phyloP scores from a whole-genome alignment of 2,113 vertebrate species.

The Bubalus kerabau region DNA sequence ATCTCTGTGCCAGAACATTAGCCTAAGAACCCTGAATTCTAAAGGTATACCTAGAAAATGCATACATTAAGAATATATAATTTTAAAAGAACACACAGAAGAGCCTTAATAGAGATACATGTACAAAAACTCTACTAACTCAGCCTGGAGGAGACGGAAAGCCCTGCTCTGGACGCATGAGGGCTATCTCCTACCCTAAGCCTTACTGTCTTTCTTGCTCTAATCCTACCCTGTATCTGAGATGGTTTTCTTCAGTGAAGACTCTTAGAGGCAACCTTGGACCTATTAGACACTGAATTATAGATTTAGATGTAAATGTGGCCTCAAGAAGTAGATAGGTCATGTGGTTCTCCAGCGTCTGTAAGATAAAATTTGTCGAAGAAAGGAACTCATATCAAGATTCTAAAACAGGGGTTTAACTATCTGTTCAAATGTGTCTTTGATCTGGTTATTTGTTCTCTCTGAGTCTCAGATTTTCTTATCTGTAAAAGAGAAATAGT shows the following conservation, averaged over 20 bases:
- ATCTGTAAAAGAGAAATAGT: neutral
- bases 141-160: neutral
- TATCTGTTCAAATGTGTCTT: neutral
- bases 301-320: neutral
- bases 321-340: fast-evolving
- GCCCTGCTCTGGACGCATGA: neutral
- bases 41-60: neutral
- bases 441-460: neutral
- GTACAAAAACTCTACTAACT: neutral
- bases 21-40: neutral
- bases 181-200: fast-evolving
- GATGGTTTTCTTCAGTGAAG: neutral
- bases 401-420: neutral
- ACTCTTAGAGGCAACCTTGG: neutral
- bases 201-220: no score
- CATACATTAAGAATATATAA: neutral
- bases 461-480: neutral
- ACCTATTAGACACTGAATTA: neutral
- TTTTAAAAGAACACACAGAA: neutral
- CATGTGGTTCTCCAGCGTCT: neutral
- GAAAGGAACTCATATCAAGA: neutral
- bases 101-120: neutral
- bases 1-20: neutral
- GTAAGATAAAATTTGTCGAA: neutral
- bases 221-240: neutral